phyloP scores from a whole-genome alignment of 2,797 vertebrate genomes.

The Cichlasoma orientale region DNA sequence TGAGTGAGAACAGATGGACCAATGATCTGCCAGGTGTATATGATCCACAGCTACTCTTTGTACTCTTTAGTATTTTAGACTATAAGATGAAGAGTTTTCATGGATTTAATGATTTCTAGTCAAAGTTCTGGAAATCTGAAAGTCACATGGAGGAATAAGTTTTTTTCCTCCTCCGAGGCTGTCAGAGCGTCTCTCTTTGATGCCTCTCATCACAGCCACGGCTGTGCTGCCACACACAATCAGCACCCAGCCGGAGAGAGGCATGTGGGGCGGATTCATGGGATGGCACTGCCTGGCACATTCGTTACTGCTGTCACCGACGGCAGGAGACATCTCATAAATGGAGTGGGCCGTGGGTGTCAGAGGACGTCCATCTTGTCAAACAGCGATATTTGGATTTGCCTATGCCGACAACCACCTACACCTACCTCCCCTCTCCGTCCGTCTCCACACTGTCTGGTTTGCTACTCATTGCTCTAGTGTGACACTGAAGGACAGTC shows the following conservation, averaged over 20 bases:
- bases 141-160: neutral
- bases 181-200: conserved; percentile 4
- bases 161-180: neutral
- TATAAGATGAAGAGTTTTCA: neutral
- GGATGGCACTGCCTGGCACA: conserved; percentile 31
- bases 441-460: conserved; percentile 15
- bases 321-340: conserved; percentile 38
- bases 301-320: conserved; percentile 45
- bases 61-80: neutral
- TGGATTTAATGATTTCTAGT: conserved; percentile 9
- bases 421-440: neutral
- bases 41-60: neutral
- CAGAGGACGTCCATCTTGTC: conserved; percentile 45
- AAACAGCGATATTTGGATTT: conserved; percentile 17
- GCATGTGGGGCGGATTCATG: conserved; percentile 22
- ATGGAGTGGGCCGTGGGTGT: conserved; percentile 46
- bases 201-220: neutral
- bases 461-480: neutral
- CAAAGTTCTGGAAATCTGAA: neutral
- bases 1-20: no score
- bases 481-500: conserved; percentile 2
- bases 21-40: neutral
- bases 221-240: conserved; percentile 5
- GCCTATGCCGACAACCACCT: neutral
- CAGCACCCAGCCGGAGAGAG: conserved; percentile 9